Evolutionary conservation across 2,797 vertebrate genomes (phyloP), one percentile per base, ranked within the genome.

Genomic region (Australoheros facetus): DNA sequence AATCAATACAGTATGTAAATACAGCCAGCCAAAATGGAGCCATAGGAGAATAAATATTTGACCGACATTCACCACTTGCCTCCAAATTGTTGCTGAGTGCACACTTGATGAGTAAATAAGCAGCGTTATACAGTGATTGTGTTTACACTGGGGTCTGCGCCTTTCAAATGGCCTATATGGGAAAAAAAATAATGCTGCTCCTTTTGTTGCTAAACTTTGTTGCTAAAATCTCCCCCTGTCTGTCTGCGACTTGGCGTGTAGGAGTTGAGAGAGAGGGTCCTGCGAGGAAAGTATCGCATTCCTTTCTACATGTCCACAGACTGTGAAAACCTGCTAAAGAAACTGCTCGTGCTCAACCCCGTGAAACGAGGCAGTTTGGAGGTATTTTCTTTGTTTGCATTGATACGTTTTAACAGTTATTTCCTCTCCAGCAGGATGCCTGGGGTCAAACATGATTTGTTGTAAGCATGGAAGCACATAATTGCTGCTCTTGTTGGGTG

Each of bases 251-350:
- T 72, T 32, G 79, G 30, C 84, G 59, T 85, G 30, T 59, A 99
- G 98, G 98, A 99, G 88, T 94, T 99, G 79, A 96, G 98, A 85
- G 98, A 99, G 88, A 94, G 98, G 75, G 98, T 99, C 55, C 93
- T 99, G 72, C 93, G 98, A 12, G 98, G 98, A 66, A 98, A 99
- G 90, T 99, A 99, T 87, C 97, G 97, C 30, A 98, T 99, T 88
- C 98, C 98, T 1, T 99, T 99, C 96, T 99, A 99, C 83, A 99
- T 99, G 98, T 99, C 98, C 88, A 99, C 97, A 73, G 98, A 99
- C 97, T 99, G 98, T 95, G 98, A 99, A 95, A 99, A 99, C 93
- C 96, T 99, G 7, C 97, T 99, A 75, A 99, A 99, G 94, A 98
- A 97, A 81, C 94, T 99, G 1, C 94, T 99, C 17, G 97, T 99